These are phyloP conservation scores for Anorthoa munda DNA, from an alignment of 2,888 invertebrate species.

Conservation along the genomic window DNA sequence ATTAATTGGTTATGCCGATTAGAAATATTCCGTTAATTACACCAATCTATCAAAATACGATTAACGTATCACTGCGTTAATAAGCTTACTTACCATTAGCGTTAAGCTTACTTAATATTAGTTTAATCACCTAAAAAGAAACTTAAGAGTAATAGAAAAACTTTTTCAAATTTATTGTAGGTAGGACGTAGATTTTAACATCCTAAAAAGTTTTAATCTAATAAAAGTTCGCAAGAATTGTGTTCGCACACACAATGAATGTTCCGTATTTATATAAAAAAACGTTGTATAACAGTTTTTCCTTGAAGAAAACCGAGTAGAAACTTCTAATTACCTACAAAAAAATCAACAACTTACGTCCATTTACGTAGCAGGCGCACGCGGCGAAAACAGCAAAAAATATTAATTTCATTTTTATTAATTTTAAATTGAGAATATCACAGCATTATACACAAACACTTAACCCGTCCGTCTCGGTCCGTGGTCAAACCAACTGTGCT, in stretches of 20 bases:
- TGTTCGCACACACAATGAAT: constrained; percentile 20
- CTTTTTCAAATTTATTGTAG: not conserved
- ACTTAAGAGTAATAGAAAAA: not conserved
- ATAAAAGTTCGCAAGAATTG: constrained; percentile 8
- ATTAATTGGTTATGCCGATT: constrained; percentile 1
- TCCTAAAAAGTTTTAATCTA: not conserved
- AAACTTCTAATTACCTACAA: not conserved
- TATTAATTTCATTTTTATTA: constrained; percentile 55
- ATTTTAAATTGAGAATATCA: constrained; percentile 44
- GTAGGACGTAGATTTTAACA: not conserved
- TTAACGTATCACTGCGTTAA: not conserved
- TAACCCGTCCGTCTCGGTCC: constrained; percentile 44
- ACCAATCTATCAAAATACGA: not conserved
- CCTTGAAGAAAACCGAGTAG: constrained; percentile 11
- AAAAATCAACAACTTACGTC: constrained; percentile 68
- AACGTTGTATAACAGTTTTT: constrained; percentile 27
- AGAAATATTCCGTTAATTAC: not conserved
- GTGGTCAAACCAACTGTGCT: constrained; percentile 52
- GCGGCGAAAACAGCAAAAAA: constrained; percentile 56
- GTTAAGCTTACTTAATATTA: no score
- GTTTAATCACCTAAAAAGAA: not conserved
- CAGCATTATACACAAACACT: constrained; percentile 57
- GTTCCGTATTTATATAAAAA: constrained; percentile 30
- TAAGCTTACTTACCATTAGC: not conserved
- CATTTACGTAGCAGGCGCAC: constrained; percentile 62